Conservation (phyloP, 2,888 invertebrate genomes). For the Tetranychus truncatus region DNA sequence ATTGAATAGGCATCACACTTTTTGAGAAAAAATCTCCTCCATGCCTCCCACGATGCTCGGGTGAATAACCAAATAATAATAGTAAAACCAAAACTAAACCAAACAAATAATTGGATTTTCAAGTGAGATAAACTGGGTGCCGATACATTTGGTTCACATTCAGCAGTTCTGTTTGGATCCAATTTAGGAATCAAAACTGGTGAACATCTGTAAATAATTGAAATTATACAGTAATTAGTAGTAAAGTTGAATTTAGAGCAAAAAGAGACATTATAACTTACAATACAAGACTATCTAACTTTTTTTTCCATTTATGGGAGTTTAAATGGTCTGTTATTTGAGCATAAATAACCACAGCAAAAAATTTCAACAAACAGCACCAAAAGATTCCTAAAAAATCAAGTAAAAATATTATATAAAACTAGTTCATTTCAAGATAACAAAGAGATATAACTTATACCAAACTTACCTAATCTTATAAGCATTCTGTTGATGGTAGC, state of each 20-base stretch:
- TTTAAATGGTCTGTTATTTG: slow-evolving; percentile 60
- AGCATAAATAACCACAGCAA: slow-evolving; percentile 29
- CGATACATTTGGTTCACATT: slow-evolving; percentile 44
- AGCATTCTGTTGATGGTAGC: slow-evolving; percentile 43
- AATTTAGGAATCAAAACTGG: slow-evolving; percentile 20
- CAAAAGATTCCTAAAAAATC: not conserved
- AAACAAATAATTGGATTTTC: slow-evolving; percentile 58
- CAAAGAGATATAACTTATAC: not conserved
- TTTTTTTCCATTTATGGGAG: slow-evolving; percentile 58
- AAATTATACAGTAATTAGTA: slow-evolving; percentile 9
- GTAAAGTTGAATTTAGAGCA: not conserved
- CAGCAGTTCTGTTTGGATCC: slow-evolving; percentile 13
- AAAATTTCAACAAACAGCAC: not conserved
- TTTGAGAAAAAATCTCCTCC: slow-evolving; percentile 52
- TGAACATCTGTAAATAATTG: slow-evolving; percentile 23
- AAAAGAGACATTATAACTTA: slow-evolving; percentile 38
- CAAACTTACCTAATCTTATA: slow-evolving; percentile 49
- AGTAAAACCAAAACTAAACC: slow-evolving; percentile 63
- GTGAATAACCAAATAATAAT: slow-evolving; percentile 94
- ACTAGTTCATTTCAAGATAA: slow-evolving; percentile 4
- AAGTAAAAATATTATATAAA: not conserved
- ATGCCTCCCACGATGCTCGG: slow-evolving; percentile 57
- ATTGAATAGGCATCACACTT: slow-evolving; percentile 27
- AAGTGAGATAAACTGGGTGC: slow-evolving; percentile 64
- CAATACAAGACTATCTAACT: slow-evolving; percentile 60